Conservation (phyloP, 2,888 invertebrate species). For the Pharmacophagus antenor region DNA sequence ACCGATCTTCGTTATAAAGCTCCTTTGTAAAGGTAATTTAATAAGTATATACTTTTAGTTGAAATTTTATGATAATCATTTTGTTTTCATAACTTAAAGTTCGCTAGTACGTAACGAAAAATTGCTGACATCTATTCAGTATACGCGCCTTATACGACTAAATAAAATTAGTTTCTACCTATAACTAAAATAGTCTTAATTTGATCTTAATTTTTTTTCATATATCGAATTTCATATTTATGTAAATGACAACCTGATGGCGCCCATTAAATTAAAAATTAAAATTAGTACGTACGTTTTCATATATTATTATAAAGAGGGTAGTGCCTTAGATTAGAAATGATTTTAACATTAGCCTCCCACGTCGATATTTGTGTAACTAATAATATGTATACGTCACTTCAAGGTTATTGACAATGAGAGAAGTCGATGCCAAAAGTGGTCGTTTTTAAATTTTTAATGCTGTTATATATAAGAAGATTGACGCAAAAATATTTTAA, state of each 20-base stretch:
- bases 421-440: slow-evolving; percentile 5
- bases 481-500: no score
- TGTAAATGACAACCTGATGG: no score
- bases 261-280: no score
- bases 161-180: no score
- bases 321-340: neutral
- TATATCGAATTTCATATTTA: no score
- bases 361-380: slow-evolving; percentile 29
- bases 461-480: no score
- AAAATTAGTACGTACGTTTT: slow-evolving; percentile 1
- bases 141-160: no score
- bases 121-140: no score
- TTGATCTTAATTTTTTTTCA: neutral
- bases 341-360: slow-evolving; percentile 26
- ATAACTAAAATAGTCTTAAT: no score
- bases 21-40: neutral
- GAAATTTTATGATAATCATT: no score
- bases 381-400: slow-evolving; percentile 21
- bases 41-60: neutral
- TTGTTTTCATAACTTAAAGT: no score
- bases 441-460: neutral
- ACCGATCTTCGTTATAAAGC: neutral
- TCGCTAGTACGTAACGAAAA: no score
- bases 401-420: slow-evolving; percentile 29
- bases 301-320: neutral